Conservation (phyloP, 2,888 invertebrate species). For the Hanleya hanleyi region DNA sequence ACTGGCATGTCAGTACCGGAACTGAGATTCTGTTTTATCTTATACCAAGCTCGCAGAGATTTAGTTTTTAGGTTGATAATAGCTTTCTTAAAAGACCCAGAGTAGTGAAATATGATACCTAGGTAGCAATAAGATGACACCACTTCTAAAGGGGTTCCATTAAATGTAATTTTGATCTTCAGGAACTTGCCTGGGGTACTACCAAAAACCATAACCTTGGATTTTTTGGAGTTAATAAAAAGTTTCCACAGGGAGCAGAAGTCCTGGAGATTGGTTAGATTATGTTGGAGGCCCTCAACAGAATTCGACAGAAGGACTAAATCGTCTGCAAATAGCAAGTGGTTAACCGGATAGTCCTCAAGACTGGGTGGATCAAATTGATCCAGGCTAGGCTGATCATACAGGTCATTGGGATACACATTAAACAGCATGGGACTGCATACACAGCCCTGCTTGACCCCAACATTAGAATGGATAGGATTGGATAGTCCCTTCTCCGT, state of each 20-base stretch:
- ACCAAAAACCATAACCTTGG: background rate
- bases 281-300: background rate
- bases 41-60: background rate
- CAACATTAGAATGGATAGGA: background rate
- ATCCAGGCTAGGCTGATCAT: background rate
- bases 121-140: background rate
- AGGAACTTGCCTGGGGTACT: background rate
- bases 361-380: background rate
- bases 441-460: background rate
- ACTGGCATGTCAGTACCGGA: background rate
- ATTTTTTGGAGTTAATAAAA: background rate
- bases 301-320: background rate
- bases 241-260: background rate
- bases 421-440: background rate
- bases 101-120: too few relatives aligned
- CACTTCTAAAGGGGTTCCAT: background rate
- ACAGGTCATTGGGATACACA: background rate
- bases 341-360: background rate
- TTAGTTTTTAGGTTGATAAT: background rate
- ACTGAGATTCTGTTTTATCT: background rate
- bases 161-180: background rate
- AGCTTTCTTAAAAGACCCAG: background rate
- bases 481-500: background rate
- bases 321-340: background rate
- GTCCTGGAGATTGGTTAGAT: background rate